phyloP scores from a whole-genome alignment of 2,113 vertebrate species.

The Chloropsis hardwickii region DNA sequence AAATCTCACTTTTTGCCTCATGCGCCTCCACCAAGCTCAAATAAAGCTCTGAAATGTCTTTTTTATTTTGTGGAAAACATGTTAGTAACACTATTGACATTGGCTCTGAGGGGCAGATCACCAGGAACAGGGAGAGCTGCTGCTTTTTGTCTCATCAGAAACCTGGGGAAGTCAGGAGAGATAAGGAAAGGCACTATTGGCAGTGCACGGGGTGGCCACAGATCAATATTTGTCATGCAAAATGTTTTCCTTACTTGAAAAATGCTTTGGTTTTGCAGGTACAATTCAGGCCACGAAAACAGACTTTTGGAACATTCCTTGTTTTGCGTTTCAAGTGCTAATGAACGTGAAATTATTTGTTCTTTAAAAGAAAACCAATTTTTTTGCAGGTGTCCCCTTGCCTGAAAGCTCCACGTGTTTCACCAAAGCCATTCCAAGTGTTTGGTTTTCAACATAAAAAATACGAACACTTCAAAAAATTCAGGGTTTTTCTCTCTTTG shows the following conservation, averaged over 20 bases:
- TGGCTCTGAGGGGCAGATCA: conserved; percentile 8
- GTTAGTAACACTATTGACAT: neutral
- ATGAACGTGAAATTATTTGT: neutral
- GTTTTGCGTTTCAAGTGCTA: neutral
- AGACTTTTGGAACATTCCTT: neutral
- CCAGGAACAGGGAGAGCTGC: neutral
- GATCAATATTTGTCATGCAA: conserved; percentile 30
- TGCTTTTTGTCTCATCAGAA: conserved; percentile 11
- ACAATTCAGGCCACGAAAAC: neutral
- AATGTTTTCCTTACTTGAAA: conserved; percentile 2
- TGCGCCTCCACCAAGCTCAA: neutral
- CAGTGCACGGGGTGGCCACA: neutral
- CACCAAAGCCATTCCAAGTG: neutral
- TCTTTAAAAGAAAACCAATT: neutral
- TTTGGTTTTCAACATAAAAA: neutral
- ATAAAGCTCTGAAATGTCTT: neutral
- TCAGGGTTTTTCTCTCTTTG: neutral
- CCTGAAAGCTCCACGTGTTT: accelerated
- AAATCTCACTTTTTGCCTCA: neutral
- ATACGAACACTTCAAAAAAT: accelerated
- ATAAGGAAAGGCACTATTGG: conserved; percentile 30
- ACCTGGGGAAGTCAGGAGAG: conserved; percentile 23
- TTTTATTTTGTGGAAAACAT: neutral
- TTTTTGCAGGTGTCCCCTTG: neutral
- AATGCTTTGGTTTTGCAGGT: neutral